Evolutionary conservation across 2,113 vertebrate species (phyloP), one percentile per base, ranked within the genome.

Genomic region (Stegostoma tigrinum): DNA sequence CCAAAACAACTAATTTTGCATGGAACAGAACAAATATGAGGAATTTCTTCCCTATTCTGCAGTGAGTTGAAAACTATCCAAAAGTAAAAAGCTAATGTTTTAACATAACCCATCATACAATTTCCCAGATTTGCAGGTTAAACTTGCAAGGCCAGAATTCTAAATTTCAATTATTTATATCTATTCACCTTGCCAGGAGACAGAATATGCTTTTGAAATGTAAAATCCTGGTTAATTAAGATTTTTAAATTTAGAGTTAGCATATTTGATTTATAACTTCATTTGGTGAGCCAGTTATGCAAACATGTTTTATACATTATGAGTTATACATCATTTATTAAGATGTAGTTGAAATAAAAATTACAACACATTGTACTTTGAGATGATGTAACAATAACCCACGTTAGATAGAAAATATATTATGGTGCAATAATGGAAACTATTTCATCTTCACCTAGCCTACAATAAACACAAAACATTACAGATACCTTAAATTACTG

Each of bases 101-200:
- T 7, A 70, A 72, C 38, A 75, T 52, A 95, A 95, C 12, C 8
- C 34, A 14, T 27, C 27, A 12, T 52, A 23, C 68, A 17, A 3
- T 52, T 93, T 12, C 24, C 68, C 45, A 12, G 6, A n/a, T 72
- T 72, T 72, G 2, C 68, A 72, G 67, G 67, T 66, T 66, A 55
- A 34, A n/a, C 30, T 45, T 66, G 66, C 45, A 42, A 95, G 48
- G 93, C 10, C 67, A 95, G 91, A 95, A 95, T 27, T 95, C 67
- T 95, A 52, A 61, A 72, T 52, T 95, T 95, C 67, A 72, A 70
- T 95, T 95, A 95, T 95, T 95, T 70, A 95, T 45, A 72, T 95
- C 67, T 95, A 45, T 72, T 72, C 94, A 95, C 94, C 94, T 95
- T 95, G 94, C 67, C 94, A 95, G 94, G 72, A 52, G 94, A 95